Evolutionary conservation across 2,797 vertebrate species (phyloP).

Genomic region (Hoplostethus mediterraneus): DNA sequence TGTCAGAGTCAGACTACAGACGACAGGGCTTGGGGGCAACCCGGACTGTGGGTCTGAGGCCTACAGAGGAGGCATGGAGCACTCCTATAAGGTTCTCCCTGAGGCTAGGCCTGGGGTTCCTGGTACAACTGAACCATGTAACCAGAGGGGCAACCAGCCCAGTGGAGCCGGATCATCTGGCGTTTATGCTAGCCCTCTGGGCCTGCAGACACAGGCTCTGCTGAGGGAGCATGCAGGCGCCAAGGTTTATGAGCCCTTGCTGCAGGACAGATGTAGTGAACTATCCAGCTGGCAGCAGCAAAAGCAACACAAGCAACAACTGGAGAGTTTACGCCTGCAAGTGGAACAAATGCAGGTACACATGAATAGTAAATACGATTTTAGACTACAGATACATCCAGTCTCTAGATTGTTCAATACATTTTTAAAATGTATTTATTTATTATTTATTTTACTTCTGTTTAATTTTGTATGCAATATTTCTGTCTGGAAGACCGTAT

Average conservation of each 20-base stretch:
- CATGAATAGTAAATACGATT: background rate
- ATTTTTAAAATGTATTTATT: too few relatives aligned
- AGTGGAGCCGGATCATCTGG: conserved; percentile 70
- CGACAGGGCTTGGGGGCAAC: conserved; percentile 75
- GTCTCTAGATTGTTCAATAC: background rate
- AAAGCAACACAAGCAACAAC: conserved; percentile 84
- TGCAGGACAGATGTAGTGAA: conserved; percentile 86
- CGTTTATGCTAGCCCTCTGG: conserved; percentile 80
- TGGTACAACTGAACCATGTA: conserved; percentile 71
- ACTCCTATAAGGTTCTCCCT: conserved; percentile 87
- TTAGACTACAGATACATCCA: background rate
- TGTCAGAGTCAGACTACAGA: conserved; percentile 87
- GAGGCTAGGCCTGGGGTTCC: conserved; percentile 80
- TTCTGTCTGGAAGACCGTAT: too few relatives aligned
- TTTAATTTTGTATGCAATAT: too few relatives aligned
- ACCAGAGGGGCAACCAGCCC: conserved; percentile 74
- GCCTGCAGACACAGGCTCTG: conserved; percentile 82
- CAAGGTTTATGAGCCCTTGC: conserved; percentile 76
- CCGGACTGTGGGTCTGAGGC: conserved; percentile 83
- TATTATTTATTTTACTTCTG: background rate
- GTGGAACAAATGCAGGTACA: conserved; percentile 96
- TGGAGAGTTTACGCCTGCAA: conserved; percentile 90
- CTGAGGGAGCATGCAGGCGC: conserved; percentile 74
- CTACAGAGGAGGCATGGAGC: conserved; percentile 78
- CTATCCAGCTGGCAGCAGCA: conserved; percentile 91